Base-by-base conservation (phyloP, 2,797 vertebrate species). In the Pseudochromis fuscus region DNA sequence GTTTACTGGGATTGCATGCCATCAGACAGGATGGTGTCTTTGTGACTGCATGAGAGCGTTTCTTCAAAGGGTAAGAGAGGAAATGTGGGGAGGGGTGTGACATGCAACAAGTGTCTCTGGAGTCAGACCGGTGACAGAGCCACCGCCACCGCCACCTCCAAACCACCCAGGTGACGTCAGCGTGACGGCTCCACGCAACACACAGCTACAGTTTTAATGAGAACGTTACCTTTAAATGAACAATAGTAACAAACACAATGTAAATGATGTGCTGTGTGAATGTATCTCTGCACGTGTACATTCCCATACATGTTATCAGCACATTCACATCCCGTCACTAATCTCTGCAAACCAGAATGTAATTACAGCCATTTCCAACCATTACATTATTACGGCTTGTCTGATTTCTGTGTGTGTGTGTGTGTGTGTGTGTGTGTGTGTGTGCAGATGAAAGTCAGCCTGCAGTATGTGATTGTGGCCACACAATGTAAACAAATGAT, bases 291-390 rank as follows among this genome's bases (percentile, higher is more conserved):
- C 19, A 7, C 51, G 61, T 73, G 67, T 40, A 27, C 75, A 83
- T 89, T 90, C 81, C 78, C 56, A 81, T 83, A 85, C 24, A 3
- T 69, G 68, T 82, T 89, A 89, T 91, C 89, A 78, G 71, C 72
- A 45, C 61, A 4, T 27, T 52, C 59, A 80, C 79, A 82, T 89
- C 89, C 88, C 81, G 88, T 57, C 59, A 49, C 70, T 80, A 72
- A 82, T 81, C 68, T 79, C 56, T 18, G 53, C 40, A 64, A 74
- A 74, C 63, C 27, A 16, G 8, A 61, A 71, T 35, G 74, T 79
- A 91, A 91, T 89, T 91, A 67, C 70, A 72, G 80, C 83, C 70
- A 89, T 87, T 89, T 87, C 75, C 87, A 91, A 79, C 87, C 55
- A 87, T 89, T 87, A 87, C 48, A 82, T 75, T 75, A 84, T 84